Evolutionary conservation across 2,888 invertebrate species (phyloP).

Genomic region (Creontiades dilutus): DNA sequence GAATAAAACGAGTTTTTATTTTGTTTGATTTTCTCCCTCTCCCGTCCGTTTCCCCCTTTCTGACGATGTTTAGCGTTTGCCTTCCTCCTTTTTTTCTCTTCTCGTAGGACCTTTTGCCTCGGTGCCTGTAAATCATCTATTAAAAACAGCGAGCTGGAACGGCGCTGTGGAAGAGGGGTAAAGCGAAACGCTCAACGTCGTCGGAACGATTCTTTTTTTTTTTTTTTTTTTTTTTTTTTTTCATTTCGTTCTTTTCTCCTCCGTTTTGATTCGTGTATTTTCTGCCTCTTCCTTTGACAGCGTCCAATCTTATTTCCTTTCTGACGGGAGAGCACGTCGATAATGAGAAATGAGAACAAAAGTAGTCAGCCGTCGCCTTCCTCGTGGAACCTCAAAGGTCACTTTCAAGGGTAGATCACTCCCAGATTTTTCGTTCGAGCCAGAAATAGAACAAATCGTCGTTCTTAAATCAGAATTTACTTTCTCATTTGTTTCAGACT

Average conservation of each 20-base stretch:
- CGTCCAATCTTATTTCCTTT: conserved; percentile 26
- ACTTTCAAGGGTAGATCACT: too few species aligned
- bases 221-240: background rate
- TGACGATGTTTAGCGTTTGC: background rate
- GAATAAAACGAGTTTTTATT: background rate
- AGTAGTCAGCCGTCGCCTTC: background rate
- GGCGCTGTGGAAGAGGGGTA: background rate
- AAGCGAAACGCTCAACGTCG: background rate
- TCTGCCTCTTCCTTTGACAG: conserved; percentile 35
- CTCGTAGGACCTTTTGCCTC: background rate
- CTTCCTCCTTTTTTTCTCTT: background rate
- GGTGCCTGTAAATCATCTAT: conserved; percentile 18
- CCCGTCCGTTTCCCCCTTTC: background rate
- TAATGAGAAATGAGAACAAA: background rate
- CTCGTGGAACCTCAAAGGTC: background rate
- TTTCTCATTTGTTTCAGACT: too few species aligned
- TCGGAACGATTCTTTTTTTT: background rate
- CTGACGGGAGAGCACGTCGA: background rate
- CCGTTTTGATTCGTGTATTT: background rate
- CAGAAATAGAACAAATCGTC: too few species aligned
- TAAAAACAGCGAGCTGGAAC: background rate
- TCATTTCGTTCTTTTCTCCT: background rate
- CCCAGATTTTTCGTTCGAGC: too few species aligned
- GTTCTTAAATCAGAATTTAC: too few species aligned
- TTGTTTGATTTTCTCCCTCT: conserved; percentile 28